Evolutionary conservation across 2,113 vertebrate species (phyloP).

Genomic region (Rissa tridactyla): DNA sequence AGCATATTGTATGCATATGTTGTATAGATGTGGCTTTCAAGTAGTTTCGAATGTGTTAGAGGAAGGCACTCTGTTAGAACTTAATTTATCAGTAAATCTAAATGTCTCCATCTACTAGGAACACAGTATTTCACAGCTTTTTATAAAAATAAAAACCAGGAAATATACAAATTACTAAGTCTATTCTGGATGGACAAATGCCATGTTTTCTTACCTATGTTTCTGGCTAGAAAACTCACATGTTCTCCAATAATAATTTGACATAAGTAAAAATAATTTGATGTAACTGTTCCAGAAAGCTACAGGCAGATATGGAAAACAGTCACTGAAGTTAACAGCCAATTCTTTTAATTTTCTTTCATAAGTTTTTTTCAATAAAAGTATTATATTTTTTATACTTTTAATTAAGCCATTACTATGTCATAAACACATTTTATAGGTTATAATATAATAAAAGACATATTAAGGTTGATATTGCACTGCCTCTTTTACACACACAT

Average conservation of each 20-base stretch:
- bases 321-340: not conserved
- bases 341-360: not conserved
- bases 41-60: not conserved
- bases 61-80: not conserved
- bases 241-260: not conserved
- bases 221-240: not conserved
- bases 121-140: not conserved
- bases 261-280: not conserved
- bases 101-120: not conserved
- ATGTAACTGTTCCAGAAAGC: not conserved
- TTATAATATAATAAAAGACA: not conserved
- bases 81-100: not conserved
- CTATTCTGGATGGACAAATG: not conserved
- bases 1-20: not conserved
- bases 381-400: not conserved
- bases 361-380: not conserved
- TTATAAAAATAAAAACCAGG: not conserved
- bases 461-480: not conserved
- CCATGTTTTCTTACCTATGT: not conserved
- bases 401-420: not conserved
- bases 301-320: not conserved
- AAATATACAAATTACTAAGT: not conserved
- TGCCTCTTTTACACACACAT: not conserved
- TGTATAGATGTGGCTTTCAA: not conserved
- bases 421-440: not conserved